phyloP scores from a whole-genome alignment of 2,797 vertebrate species.

The Phalanger gymnotis region DNA sequence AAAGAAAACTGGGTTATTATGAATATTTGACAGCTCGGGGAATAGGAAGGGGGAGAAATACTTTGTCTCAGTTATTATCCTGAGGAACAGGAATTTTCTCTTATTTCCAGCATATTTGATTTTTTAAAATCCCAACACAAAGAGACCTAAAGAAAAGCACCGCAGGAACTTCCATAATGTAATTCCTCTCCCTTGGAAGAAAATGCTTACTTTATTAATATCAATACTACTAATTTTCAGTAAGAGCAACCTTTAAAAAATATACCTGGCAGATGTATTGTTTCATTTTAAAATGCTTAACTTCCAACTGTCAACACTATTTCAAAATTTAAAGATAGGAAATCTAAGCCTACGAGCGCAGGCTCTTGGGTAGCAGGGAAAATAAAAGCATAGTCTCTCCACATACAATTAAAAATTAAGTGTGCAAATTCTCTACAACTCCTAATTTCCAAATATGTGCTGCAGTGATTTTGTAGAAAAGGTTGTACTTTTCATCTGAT shows the following conservation, averaged over 20 bases:
- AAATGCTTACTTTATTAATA: conserved; percentile 47
- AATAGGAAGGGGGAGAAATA: background rate
- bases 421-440: background rate
- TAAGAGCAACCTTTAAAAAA: conserved; percentile 29
- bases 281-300: conserved; percentile 26
- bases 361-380: background rate
- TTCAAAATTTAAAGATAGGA: background rate
- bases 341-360: background rate
- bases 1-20: background rate
- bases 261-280: background rate
- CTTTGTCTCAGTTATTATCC: background rate
- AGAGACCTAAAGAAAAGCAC: background rate
- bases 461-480: background rate
- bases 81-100: background rate
- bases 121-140: conserved; percentile 29
- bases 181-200: background rate
- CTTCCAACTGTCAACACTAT: conserved; percentile 4
- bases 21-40: background rate
- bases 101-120: background rate
- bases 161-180: conserved; percentile 5
- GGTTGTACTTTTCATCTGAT: background rate
- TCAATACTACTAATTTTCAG: conserved; percentile 38
- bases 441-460: conserved; percentile 31
- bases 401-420: background rate
- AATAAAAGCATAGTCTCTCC: background rate